These are phyloP conservation scores for Turnix velox DNA, from an alignment of 2,113 vertebrate species.

Conservation along the genomic window DNA sequence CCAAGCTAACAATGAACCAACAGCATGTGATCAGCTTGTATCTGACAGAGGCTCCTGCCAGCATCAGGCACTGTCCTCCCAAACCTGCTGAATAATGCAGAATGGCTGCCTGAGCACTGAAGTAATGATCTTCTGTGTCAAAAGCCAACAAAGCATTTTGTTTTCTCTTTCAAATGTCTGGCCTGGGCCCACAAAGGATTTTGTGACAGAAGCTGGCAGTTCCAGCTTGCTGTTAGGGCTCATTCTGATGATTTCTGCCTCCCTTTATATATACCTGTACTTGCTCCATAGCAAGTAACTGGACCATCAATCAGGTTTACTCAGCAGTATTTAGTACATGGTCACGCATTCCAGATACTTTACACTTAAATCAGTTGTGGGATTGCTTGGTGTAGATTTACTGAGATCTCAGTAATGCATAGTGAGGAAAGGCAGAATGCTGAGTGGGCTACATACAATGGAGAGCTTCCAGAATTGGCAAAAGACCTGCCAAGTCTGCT, in stretches of 20 bases:
- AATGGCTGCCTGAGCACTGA: slow-evolving; percentile 27
- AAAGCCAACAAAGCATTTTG: slow-evolving; percentile 50
- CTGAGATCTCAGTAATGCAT: neutral
- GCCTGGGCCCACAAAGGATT: neutral
- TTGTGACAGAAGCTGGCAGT: slow-evolving; percentile 5
- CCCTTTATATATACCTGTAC: neutral
- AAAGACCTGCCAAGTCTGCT: neutral
- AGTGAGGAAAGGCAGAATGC: neutral
- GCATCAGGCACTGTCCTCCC: slow-evolving; percentile 29
- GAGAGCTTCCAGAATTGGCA: neutral
- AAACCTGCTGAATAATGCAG: slow-evolving; percentile 63
- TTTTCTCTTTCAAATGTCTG: slow-evolving; percentile 30
- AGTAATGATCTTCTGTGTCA: slow-evolving; percentile 41
- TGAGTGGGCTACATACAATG: neutral
- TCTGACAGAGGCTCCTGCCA: slow-evolving; percentile 35
- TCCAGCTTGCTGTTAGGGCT: neutral
- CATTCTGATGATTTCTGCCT: neutral
- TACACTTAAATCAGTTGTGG: neutral
- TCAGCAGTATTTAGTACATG: neutral
- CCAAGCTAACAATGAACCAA: slow-evolving; percentile 36
- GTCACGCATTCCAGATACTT: neutral
- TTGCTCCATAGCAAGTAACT: neutral
- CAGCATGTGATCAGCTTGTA: slow-evolving; percentile 14
- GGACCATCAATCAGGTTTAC: neutral
- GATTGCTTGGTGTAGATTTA: neutral